Evolutionary conservation across 2,888 invertebrate genomes (phyloP).

Genomic region (Pteria penguin): DNA sequence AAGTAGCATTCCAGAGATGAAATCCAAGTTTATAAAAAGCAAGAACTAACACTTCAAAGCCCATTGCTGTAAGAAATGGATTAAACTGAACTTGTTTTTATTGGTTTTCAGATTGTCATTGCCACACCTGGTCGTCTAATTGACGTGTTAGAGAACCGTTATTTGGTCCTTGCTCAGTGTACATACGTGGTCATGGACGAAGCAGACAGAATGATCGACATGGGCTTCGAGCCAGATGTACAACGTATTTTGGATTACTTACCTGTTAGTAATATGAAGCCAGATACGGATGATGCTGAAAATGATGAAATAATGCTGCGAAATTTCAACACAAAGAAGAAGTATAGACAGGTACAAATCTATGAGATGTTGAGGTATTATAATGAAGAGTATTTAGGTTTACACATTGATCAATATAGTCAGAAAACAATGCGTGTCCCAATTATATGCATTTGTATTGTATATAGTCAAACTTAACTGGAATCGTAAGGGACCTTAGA

Average conservation of each 20-base stretch:
- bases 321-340: constrained; percentile 97
- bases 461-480: too few relatives aligned
- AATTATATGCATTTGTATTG: too few relatives aligned
- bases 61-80: too few relatives aligned
- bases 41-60: too few relatives aligned
- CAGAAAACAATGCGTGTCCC: too few relatives aligned
- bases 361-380: too few relatives aligned
- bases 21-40: too few relatives aligned
- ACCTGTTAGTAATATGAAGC: constrained; percentile 98
- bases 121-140: constrained; percentile 99
- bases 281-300: constrained; percentile 98
- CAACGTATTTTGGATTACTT: constrained; percentile 98
- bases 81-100: not conserved
- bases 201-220: constrained; percentile 99
- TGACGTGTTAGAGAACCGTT: constrained; percentile 98
- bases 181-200: constrained; percentile 93
- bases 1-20: too few relatives aligned
- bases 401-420: too few relatives aligned
- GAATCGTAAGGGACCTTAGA: too few relatives aligned
- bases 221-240: constrained; percentile 98
- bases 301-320: constrained; percentile 93
- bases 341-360: constrained; percentile 95
- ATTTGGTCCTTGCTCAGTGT: constrained; percentile 97
- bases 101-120: constrained; percentile 89
- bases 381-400: too few relatives aligned